Base-by-base conservation (phyloP, 2,888 invertebrate species). In the Antitype chi region DNA sequence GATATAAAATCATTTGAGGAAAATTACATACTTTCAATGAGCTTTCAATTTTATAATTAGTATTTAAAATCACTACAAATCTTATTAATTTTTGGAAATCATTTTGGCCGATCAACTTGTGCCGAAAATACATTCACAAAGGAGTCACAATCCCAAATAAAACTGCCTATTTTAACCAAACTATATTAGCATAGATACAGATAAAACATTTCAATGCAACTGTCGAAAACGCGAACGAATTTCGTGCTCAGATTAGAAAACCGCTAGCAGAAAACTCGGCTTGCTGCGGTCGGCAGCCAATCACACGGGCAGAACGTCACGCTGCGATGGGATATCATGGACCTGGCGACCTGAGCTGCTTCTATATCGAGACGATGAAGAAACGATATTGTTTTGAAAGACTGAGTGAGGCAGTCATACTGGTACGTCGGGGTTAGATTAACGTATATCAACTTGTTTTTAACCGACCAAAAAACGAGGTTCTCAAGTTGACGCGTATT, bases 161-260 rank as follows among this genome's bases (percentile, higher is more conserved):
- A 84, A 84, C 38, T 70, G 25, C 55, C 17, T 43, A 81, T 78
- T 69, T 78, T 64, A 79, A 85, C 77, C 59, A 69, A 57, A 25
- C 17, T 7, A 69, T 67, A 57, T n/a, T n/a, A 20, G n/a, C 1
- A 52, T 38, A 66, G 5, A 53, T 11, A 38, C 59, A 62, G 66
- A 80, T 70, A 78, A 87, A 89, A 87, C 85, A 88, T 86, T 90
- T 84, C 88, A 89, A 86, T 84, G 82, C 73, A 83, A 84, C 82
- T 88, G 90, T 90, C 88, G 88, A 88, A 91, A 92, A 90, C 90
- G 91, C 87, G 92, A 89, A 91, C 90, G 90, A 93, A 93, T 92
- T 93, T 89, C 86, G 90, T 89, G 88, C 89, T 79, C 87, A 90
- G 94, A 94, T 94, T 95, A 95, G 95, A 93, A 94, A 95, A 94